These are phyloP conservation scores for Podarcis muralis DNA, from an alignment of 2,113 vertebrate species.

Conservation along the genomic window DNA sequence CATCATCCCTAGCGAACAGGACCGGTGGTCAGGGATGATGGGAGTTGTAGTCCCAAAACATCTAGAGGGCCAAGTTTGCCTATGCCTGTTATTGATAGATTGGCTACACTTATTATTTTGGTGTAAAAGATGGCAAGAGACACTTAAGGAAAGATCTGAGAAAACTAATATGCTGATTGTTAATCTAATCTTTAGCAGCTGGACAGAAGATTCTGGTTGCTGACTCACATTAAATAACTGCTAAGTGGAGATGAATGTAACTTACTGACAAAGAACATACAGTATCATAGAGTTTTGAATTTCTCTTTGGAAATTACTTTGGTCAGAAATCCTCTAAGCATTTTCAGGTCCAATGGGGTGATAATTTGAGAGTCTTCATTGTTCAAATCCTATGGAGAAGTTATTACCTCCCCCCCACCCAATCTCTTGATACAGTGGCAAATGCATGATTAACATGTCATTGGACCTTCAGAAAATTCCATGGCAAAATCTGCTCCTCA, in stretches of 20 bases:
- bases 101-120: background rate
- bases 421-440: background rate
- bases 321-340: background rate
- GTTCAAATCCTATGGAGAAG: background rate
- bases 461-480: background rate
- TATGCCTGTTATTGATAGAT: background rate
- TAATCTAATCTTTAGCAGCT: slow-evolving; percentile 4
- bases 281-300: background rate
- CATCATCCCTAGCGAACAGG: too few relatives aligned
- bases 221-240: background rate
- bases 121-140: background rate
- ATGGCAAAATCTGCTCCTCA: background rate
- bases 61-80: too few relatives aligned
- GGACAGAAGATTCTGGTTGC: slow-evolving; percentile 18
- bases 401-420: background rate
- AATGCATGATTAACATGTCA: background rate
- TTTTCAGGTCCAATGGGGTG: background rate
- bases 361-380: background rate
- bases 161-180: slow-evolving; percentile 27
- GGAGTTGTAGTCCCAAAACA: too few relatives aligned
- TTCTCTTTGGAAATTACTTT: background rate
- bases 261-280: slow-evolving; percentile 26
- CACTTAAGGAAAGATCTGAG: background rate
- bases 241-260: slow-evolving; percentile 8
- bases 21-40: too few relatives aligned